Base-by-base conservation (phyloP, 2,797 vertebrate species). In the Pseudocheirus occidentalis region DNA sequence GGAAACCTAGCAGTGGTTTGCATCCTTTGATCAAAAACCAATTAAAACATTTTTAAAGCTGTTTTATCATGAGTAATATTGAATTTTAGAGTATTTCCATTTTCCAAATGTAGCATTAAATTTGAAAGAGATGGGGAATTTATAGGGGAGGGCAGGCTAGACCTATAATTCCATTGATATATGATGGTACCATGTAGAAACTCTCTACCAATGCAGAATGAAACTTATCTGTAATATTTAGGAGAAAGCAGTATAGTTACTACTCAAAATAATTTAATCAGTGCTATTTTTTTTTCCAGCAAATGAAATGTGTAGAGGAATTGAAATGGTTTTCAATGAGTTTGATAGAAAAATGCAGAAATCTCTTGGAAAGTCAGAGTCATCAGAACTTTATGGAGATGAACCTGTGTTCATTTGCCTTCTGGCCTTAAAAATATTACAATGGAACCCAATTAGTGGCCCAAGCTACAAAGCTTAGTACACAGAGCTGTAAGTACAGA, bases 401-500 rank as follows among this genome's bases (percentile, higher is more conserved):
- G 50, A 5, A 46, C 7, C 12, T 10, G 62, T 24, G 7, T 3
- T 4, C 46, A 21, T 24, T 31, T 34, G 3, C 27, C 28, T 31
- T 92, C 46, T n/a, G 53, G 40, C 7, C 46, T 40, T 1, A 21
- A 16, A 34, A 24, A 46, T 3, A 29, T 5, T 34, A 14, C 11
- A 55, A 27, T 14, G 81, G 1, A 87, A 13, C 40, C 58, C 1
- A 5, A 13, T 57, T 53, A 55, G 92, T 46, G 59, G 90, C 24
- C 4, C 14, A 7, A 50, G 4, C 90, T 0, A 2, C 55, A 11
- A 58, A 87, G 52, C 50, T 28, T 4, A 34, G 52, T 28, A 89
- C 73, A 46, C 21, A 87, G 3, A 50, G 4, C 4, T 5, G 7
- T 53, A 0, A 0, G 3, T 16, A 0, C 0, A 24, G 10, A 90